These are phyloP conservation scores for Oryctolagus cuniculus DNA, from an alignment of 2,113 vertebrate species.

Conservation along the genomic window mOryCun1.1 NC_091449.1:53018001-53018500, in stretches of 20 bases:
- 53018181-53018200: not conserved
- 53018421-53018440: no score
- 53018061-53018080: not conserved
- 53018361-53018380: no score
- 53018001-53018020: not conserved
- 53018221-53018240: constrained; percentile 36
- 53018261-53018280: not conserved
- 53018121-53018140: not conserved
- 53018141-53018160: not conserved
- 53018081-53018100: not conserved
- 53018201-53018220: constrained; percentile 2
- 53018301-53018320: no score
- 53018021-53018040: not conserved
- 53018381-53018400: no score
- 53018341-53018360: no score
- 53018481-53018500: no score
- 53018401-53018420: no score
- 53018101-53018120: constrained; percentile 8
- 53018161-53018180: not conserved
- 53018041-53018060: not conserved
- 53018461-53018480: no score
- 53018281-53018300: no score
- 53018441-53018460: no score
- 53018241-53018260: not conserved
- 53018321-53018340: no score